Base-by-base conservation (phyloP, 2,797 vertebrate genomes). In the Acipenser ruthenus region DNA sequence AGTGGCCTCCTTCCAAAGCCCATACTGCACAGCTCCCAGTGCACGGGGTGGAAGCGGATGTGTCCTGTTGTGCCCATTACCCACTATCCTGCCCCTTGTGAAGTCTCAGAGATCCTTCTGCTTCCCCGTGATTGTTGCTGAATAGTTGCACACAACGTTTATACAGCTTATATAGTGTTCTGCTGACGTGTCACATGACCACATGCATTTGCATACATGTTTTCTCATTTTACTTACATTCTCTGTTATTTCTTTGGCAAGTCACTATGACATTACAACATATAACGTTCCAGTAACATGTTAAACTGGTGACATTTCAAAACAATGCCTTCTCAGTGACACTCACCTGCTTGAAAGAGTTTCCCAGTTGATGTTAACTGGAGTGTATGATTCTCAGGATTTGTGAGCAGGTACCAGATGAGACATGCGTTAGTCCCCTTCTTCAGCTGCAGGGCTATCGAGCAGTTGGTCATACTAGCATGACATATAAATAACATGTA, bases 281-380 rank as follows among this genome's bases (percentile, higher is more conserved):
- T 48, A 9, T n/a, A 51, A 15, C 0, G 11, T 8, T 64, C 15
- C 15, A 18, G 15, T 1, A 18, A 18, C 15, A 18, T 18, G 15
- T 18, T 18, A 18, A 50, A 64, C 37, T 10, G 37, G 51, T 53
- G 8, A 53, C 51, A 12, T 53, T 3, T 53, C 8, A 53, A 12
- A 53, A 6, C 8, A 9, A 49, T 15, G 9, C 4, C 63, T 64
- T 11, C 11, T 64, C 49, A 61, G 37, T 66, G 82, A 77, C 68
- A 88, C 86, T 85, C 0, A 87, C 83, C 85, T 80, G 77, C 67
- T 82, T 73, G 71, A 86, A 71, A 50, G 76, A 49, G 8, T 79
- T 76, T 0, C 18, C 63, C 65, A 83, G 66, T 7, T 0, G 47
- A 0, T 58, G 75, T 59, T 7, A 10, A 3, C 78, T 60, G 1